Conservation (phyloP, 2,888 invertebrate genomes). For the Nemurella pictetii region DNA sequence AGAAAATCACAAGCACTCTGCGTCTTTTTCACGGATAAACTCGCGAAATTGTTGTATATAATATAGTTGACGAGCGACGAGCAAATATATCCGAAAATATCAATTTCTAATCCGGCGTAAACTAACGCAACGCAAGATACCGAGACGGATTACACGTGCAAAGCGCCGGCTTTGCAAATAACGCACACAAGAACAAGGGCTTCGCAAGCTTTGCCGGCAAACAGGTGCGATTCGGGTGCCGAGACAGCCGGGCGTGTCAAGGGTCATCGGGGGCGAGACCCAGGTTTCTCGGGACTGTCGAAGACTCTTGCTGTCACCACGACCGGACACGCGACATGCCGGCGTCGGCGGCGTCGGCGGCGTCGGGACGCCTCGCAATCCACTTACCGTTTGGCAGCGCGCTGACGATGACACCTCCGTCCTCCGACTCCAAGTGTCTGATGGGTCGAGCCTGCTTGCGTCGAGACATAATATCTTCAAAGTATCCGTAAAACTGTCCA, state of each 20-base stretch:
- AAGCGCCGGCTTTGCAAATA: no score
- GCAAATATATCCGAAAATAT: background rate
- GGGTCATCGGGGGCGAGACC: background rate
- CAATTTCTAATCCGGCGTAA: no score
- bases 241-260: background rate
- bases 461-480: slow-evolving; percentile 53
- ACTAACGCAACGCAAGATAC: no score
- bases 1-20: background rate
- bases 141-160: no score
- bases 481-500: background rate
- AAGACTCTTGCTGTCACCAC: background rate
- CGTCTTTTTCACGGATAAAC: background rate
- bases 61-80: background rate
- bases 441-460: slow-evolving; percentile 60
- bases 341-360: background rate
- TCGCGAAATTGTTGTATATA: background rate
- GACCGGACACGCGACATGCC: slow-evolving; percentile 1
- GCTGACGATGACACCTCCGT: slow-evolving; percentile 45
- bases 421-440: slow-evolving; percentile 57
- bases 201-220: background rate
- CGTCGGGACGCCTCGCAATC: background rate
- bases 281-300: background rate
- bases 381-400: slow-evolving; percentile 40
- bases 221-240: background rate
- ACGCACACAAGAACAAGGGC: no score